Evolutionary conservation across 2,113 vertebrate genomes (phyloP).

Genomic region (Syrrhaptes paradoxus): DNA sequence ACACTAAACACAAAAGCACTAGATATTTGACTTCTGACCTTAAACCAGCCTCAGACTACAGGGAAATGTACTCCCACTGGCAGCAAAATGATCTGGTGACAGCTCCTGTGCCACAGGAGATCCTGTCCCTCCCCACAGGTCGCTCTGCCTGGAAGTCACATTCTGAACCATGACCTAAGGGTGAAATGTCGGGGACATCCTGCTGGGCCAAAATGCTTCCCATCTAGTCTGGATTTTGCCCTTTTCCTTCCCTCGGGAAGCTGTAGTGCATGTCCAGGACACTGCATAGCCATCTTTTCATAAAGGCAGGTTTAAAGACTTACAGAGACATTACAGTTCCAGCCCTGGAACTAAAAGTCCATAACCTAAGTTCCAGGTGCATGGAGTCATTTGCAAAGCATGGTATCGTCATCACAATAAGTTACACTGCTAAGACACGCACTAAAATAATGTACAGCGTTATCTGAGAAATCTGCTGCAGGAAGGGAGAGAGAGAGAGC

Average conservation of each 20-base stretch:
- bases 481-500: background rate
- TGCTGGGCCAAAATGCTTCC: constrained; percentile 63
- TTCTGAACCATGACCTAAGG: constrained; percentile 59
- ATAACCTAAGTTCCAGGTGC: constrained; percentile 58
- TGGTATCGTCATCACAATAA: constrained; percentile 51
- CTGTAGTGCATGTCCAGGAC: constrained; percentile 13
- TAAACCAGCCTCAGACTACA: constrained; percentile 35
- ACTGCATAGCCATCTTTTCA: constrained; percentile 3
- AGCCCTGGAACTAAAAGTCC: constrained; percentile 53
- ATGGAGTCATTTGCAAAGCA: constrained; percentile 20
- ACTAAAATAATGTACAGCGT: constrained; percentile 10
- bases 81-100: constrained; percentile 75
- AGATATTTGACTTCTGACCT: constrained; percentile 72
- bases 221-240: constrained; percentile 62
- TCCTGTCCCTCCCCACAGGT: constrained; percentile 58
- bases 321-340: constrained; percentile 57
- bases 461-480: constrained; percentile 41
- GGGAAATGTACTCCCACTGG: constrained; percentile 63
- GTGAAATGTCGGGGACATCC: constrained; percentile 53
- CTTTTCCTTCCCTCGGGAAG: constrained; percentile 69
- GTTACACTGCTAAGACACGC: constrained; percentile 16
- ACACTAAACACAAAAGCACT: constrained; percentile 50
- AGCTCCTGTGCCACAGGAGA: constrained; percentile 63
- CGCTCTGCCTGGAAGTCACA: constrained; percentile 58
- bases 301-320: constrained; percentile 58